Evolutionary conservation across 1,140 invertebrate species (phyloP), one percentile per base, ranked within the genome.

Genomic region (Arctopsyche grandis): DNA sequence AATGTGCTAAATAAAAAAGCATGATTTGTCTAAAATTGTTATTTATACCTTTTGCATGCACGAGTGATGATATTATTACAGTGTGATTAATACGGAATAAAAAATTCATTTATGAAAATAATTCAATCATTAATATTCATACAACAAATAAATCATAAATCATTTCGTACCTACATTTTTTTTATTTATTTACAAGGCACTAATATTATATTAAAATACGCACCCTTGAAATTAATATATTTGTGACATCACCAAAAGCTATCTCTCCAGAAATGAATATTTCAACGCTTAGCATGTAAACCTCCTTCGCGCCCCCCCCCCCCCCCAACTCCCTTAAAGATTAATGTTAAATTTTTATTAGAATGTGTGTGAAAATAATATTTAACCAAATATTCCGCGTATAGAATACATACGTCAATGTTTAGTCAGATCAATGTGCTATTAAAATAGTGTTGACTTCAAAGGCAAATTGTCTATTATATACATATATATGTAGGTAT

Each of bases 1-100:
- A 60, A 21, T 19, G 56, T 60, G 21, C 56, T 21, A n/a, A 60
- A 38, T 38, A 38, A 38, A 38, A 60, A 60, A 60, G 56, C 56
- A 60, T 60, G 56, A 19, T 60, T 60, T 60, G 12, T 52, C 16
- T 3, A 38, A 38, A 38, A 38, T 38, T 38, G 29, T 38, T 38
- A 38, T 38, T 38, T 38, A 38, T 38, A 38, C 29, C 3, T 38
- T 38, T 38, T 38, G 29, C 29, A 38, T 7, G 29, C 29, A 38
- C 29, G 29, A 38, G 29, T 38, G 29, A 38, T 38, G 29, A 38
- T 38, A 38, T 38, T 38, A 38, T 38, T 38, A 38, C 1, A 38
- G 29, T 38, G 29, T 38, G 29, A 38, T 38, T 38, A 38, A 38
- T 7, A 38, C 1, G 29, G 29, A 38, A 38, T 38, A 38, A 4